These are phyloP conservation scores for Tetropium fuscum DNA, from an alignment of 2,888 invertebrate species.

Conservation along the genomic window DNA sequence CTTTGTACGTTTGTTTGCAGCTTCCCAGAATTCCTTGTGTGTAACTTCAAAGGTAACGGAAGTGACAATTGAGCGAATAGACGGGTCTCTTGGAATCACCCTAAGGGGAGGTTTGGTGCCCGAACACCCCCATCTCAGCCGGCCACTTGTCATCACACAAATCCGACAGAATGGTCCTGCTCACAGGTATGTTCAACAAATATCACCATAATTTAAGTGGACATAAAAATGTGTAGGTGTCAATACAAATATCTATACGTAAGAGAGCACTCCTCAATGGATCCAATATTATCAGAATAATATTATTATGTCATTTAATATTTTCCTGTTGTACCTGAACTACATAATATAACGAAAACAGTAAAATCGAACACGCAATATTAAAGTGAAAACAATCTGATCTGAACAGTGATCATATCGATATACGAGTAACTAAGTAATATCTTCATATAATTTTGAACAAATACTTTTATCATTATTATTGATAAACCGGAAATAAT, in stretches of 20 bases:
- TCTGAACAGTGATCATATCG: no score
- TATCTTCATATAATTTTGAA: no score
- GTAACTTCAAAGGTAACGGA: constrained; percentile 84
- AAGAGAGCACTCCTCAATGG: no score
- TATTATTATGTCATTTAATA: no score
- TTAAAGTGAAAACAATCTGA: background rate
- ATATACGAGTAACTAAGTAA: no score
- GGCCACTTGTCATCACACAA: constrained; percentile 89
- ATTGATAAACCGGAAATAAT: no score
- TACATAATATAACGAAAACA: background rate
- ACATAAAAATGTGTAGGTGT: no score
- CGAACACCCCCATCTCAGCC: constrained; percentile 71
- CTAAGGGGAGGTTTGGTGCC: constrained; percentile 83
- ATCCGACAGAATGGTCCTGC: constrained; percentile 91
- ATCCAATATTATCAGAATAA: no score
- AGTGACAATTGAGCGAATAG: constrained; percentile 82
- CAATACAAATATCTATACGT: no score
- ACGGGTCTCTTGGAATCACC: constrained; percentile 89
- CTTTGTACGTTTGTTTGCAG: constrained; percentile 55
- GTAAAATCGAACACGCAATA: background rate
- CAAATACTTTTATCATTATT: no score
- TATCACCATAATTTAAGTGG: background rate
- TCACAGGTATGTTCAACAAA: constrained; percentile 69
- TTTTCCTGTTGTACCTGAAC: background rate
- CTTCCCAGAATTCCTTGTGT: constrained; percentile 80